phyloP scores from a whole-genome alignment of 2,888 invertebrate species.

The Lycophotia porphyrea region DNA sequence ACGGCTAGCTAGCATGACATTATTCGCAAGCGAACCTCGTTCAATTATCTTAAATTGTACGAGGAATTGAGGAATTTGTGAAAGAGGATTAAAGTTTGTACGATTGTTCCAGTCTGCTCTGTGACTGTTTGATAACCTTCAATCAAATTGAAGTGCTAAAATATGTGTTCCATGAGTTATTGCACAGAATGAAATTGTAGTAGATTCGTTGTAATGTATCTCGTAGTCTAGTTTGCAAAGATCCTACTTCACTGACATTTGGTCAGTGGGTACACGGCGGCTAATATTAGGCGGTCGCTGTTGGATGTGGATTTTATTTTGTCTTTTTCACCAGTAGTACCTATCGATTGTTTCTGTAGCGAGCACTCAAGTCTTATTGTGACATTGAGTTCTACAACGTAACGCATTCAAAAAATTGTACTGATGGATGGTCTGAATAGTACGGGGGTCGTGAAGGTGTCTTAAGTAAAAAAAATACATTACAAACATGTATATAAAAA shows the following conservation, averaged over 20 bases:
- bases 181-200: neutral
- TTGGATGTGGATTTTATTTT: slow-evolving; percentile 41
- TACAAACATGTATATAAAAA: no score
- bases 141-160: neutral
- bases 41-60: neutral
- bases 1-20: neutral
- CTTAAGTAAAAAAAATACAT: no score
- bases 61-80: no score
- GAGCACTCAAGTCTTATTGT: no score
- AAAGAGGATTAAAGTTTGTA: neutral
- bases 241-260: slow-evolving; percentile 46
- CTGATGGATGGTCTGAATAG: no score
- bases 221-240: neutral
- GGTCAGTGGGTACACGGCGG: slow-evolving; percentile 18
- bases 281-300: slow-evolving; percentile 52
- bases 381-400: no score
- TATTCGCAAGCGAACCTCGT: neutral
- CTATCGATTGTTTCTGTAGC: neutral
- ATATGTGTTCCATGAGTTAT: neutral
- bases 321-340: neutral
- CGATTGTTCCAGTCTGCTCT: neutral
- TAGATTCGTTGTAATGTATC: neutral
- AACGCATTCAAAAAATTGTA: no score
- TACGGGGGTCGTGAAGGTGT: no score
- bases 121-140: neutral